Percentiles rank a stretch among this genome's conserved stretches.
These are phyloP conservation scores for Sturnira hondurensis DNA, from an alignment of 2,113 vertebrate genomes.

Conservation along the genomic window DNA sequence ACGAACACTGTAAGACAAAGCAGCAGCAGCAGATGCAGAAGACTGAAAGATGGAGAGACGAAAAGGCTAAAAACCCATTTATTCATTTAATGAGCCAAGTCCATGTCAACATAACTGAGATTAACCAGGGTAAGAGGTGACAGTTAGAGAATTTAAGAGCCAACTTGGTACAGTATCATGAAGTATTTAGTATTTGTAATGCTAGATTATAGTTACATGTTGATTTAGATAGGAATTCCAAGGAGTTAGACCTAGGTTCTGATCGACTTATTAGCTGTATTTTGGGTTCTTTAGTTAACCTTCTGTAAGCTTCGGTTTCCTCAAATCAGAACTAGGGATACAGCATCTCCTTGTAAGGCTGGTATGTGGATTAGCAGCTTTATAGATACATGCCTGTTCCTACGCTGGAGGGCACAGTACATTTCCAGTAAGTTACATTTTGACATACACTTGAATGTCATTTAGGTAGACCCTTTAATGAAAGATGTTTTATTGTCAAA, in stretches of 20 bases:
- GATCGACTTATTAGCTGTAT: neutral
- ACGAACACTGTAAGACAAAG: neutral
- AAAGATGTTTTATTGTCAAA: conserved; percentile 3
- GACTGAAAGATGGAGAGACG: neutral
- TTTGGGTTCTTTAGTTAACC: neutral
- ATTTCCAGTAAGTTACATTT: neutral
- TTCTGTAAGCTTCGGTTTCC: neutral
- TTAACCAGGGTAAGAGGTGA: neutral
- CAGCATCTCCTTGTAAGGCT: neutral
- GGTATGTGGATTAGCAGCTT: neutral
- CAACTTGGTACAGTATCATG: neutral
- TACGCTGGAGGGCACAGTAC: too few relatives aligned
- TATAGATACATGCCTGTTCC: neutral
- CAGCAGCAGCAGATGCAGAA: neutral
- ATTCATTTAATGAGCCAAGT: neutral
- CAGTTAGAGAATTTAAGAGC: neutral
- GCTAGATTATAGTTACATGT: neutral
- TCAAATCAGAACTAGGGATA: neutral
- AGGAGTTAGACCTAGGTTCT: neutral
- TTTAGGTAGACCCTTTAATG: neutral
- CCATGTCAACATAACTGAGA: neutral
- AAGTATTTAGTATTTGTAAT: neutral
- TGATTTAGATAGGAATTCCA: neutral
- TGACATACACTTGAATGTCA: neutral
- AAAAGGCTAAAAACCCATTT: neutral